These are phyloP conservation scores for Fragum sueziense DNA, from an alignment of 2,888 invertebrate species.

Conservation along the genomic window DNA sequence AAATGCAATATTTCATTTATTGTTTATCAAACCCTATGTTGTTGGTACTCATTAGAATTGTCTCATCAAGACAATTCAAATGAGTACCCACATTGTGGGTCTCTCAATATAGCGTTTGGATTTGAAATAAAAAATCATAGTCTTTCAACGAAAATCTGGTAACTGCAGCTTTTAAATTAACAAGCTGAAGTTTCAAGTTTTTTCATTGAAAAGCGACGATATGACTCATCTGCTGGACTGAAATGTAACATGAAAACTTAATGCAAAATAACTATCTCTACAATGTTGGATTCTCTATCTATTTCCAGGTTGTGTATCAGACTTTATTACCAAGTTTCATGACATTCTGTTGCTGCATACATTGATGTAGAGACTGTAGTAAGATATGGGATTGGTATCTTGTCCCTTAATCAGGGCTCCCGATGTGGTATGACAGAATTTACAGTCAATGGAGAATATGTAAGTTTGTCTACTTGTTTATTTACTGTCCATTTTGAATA, in stretches of 20 bases:
- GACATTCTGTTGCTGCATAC: background rate
- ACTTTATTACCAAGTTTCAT: background rate
- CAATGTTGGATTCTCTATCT: background rate
- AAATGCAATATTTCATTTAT: too few relatives aligned
- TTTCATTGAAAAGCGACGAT: too few relatives aligned
- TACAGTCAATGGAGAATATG: conserved; percentile 11
- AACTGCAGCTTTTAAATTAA: too few relatives aligned
- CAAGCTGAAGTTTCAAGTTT: too few relatives aligned
- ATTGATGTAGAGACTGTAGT: background rate
- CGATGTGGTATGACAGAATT: conserved; percentile 20
- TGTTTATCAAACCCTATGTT: too few relatives aligned
- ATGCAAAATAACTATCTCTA: background rate
- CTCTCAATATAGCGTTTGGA: too few relatives aligned
- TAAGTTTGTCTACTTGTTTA: background rate
- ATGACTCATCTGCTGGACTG: background rate
- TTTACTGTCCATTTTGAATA: background rate
- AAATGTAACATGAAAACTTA: background rate
- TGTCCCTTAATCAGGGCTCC: background rate
- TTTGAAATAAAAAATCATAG: too few relatives aligned
- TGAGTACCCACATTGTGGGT: too few relatives aligned
- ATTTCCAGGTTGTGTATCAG: background rate
- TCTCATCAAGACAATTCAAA: too few relatives aligned
- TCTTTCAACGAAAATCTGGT: too few relatives aligned
- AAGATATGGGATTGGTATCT: background rate
- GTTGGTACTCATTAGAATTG: too few relatives aligned